phyloP scores from a whole-genome alignment of 2,888 invertebrate genomes.

The Cephus runcator region DNA sequence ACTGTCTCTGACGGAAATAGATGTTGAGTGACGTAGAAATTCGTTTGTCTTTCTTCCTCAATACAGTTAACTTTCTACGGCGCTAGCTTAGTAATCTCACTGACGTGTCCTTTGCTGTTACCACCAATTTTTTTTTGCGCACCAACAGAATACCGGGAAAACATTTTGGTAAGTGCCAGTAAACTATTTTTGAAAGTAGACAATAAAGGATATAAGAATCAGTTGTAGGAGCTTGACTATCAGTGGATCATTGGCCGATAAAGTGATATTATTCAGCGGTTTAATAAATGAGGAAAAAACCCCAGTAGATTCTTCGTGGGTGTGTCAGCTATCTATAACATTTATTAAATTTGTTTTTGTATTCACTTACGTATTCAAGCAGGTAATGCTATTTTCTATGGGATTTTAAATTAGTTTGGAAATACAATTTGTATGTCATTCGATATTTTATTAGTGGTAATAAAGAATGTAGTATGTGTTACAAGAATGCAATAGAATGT shows the following conservation, averaged over 20 bases:
- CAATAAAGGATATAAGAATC: neutral
- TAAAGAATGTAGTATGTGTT: too few species aligned
- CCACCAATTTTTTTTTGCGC: too few species aligned
- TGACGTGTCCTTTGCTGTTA: neutral
- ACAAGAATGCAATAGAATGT: too few species aligned
- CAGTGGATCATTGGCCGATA: neutral
- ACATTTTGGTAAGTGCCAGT: neutral
- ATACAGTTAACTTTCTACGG: neutral
- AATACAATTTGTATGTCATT: too few species aligned
- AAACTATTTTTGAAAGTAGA: neutral
- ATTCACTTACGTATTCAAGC: too few species aligned
- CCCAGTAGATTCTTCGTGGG: neutral
- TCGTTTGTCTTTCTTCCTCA: neutral
- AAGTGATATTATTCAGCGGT: neutral
- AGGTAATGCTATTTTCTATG: too few species aligned
- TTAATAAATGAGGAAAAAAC: neutral
- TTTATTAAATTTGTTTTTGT: too few species aligned
- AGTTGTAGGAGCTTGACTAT: too few species aligned
- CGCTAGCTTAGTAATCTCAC: neutral
- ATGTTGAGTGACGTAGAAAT: neutral
- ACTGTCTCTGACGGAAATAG: too few species aligned
- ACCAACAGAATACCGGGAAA: neutral
- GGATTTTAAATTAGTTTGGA: too few species aligned
- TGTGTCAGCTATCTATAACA: neutral
- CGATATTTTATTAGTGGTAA: too few species aligned